Percentiles rank a stretch among this genome's conserved stretches.
Evolutionary conservation across 2,113 vertebrate species (phyloP).

Genomic region (Passer montanus): DNA sequence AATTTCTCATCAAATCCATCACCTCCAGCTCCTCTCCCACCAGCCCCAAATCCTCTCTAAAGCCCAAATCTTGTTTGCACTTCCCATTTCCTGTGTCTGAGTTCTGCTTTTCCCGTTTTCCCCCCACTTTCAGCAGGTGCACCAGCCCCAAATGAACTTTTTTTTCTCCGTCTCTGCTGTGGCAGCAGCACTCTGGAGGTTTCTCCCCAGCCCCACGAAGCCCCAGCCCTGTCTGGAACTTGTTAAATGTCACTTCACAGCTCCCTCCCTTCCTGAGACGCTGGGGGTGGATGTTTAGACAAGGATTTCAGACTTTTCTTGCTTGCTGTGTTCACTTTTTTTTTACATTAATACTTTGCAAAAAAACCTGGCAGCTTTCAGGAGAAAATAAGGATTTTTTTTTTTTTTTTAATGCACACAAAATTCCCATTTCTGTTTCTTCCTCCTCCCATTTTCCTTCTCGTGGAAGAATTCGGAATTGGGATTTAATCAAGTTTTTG

Average conservation of each 20-base stretch:
- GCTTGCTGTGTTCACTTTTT: neutral
- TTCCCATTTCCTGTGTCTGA: neutral
- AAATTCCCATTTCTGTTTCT: neutral
- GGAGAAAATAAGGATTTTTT: neutral
- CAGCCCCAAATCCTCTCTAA: too few species aligned
- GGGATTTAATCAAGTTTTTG: neutral
- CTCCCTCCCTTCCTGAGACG: neutral
- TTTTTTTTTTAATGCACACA: neutral
- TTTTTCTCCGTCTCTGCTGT: neutral
- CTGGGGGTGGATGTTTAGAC: conserved; percentile 37
- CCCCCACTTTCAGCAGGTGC: neutral
- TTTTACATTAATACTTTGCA: neutral
- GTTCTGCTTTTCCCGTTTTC: neutral
- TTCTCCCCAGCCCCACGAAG: neutral
- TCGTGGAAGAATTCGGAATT: neutral
- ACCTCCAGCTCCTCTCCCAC: too few species aligned
- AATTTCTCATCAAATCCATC: too few species aligned
- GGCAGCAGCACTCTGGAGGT: neutral
- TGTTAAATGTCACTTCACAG: neutral
- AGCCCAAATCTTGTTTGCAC: too few species aligned
- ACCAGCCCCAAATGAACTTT: neutral
- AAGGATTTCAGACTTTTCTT: neutral
- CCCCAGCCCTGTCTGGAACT: neutral
- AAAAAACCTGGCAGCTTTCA: neutral
- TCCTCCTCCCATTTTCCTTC: neutral